Conservation (phyloP, 2,113 vertebrate genomes). For the Thalassarche chlororhynchos region DNA sequence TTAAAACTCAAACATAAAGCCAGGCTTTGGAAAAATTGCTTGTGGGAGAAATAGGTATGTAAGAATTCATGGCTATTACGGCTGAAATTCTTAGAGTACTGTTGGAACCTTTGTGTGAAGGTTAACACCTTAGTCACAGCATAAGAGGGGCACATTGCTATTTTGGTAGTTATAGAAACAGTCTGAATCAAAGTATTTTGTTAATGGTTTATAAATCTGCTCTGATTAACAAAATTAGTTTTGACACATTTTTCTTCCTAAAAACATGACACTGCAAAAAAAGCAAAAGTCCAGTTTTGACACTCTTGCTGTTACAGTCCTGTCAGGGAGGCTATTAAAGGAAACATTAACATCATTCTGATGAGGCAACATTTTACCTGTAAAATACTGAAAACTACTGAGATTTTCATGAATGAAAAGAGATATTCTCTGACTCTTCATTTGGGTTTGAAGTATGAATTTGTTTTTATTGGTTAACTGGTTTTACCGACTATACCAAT, state of each 20-base stretch:
- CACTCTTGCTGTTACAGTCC: not conserved
- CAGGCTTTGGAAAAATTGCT: not conserved
- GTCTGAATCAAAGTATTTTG: not conserved
- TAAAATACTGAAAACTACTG: not conserved
- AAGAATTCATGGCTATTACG: not conserved
- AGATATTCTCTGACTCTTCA: not conserved
- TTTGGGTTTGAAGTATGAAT: not conserved
- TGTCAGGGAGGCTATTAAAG: not conserved
- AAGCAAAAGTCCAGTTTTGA: not conserved
- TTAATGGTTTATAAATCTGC: not conserved
- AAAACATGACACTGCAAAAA: not conserved
- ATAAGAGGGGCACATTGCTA: accelerated
- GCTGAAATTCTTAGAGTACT: not conserved
- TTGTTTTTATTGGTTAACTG: not conserved
- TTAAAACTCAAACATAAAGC: not conserved
- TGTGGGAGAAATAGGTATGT: not conserved
- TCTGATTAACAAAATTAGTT: not conserved
- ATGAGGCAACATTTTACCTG: not conserved
- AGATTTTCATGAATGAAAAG: not conserved
- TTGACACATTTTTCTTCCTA: not conserved
- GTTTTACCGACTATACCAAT: not conserved
- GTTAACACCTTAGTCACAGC: not conserved
- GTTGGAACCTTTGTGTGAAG: not conserved
- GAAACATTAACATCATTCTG: not conserved
- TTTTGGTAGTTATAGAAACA: not conserved